Conservation (phyloP, 2,797 vertebrate species). For the Mormyrops boulengeri region DNA sequence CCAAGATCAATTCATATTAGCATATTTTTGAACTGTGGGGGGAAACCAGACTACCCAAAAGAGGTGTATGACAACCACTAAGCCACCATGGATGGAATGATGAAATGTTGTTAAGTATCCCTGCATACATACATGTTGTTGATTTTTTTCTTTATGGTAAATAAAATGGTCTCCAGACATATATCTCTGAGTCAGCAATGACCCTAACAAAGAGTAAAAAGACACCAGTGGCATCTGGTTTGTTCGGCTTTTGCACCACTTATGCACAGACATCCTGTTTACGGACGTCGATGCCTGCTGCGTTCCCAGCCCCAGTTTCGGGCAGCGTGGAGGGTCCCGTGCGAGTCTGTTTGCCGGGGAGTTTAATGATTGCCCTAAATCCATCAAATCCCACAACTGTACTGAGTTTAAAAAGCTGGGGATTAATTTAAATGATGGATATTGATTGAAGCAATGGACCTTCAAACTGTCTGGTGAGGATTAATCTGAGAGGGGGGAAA, state of each 20-base stretch:
- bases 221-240: not conserved
- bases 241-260: not conserved
- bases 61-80: not conserved
- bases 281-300: not conserved
- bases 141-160: not conserved
- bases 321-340: not conserved
- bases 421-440: conserved; percentile 50
- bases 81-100: not conserved
- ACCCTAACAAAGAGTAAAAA: not conserved
- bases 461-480: conserved; percentile 45
- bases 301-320: not conserved
- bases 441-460: conserved; percentile 47
- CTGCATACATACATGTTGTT: not conserved
- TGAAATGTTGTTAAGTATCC: not conserved
- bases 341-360: not conserved
- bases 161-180: not conserved
- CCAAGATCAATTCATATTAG: not conserved
- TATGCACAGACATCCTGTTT: not conserved
- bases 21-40: not conserved
- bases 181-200: not conserved
- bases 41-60: not conserved
- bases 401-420: conserved; percentile 39
- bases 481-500: conserved; percentile 33
- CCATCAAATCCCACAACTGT: conserved; percentile 41
- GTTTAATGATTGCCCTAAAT: conserved; percentile 33